Percentiles rank a stretch among this genome's conserved stretches.
phyloP scores from a whole-genome alignment of 2,113 vertebrate genomes.

The Thalassarche chlororhynchos region DNA sequence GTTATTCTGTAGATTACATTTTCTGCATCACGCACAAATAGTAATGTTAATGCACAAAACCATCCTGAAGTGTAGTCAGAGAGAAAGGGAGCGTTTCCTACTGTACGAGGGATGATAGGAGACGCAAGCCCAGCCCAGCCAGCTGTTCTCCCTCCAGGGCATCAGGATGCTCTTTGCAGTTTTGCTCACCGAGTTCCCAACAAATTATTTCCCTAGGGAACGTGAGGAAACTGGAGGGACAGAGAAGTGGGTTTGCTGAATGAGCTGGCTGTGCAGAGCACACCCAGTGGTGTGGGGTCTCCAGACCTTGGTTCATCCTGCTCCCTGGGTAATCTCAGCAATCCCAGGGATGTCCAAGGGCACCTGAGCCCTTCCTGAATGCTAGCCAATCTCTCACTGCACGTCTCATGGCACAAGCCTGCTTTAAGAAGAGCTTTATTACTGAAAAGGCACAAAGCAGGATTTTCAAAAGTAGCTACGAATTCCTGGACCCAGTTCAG shows the following conservation, averaged over 20 bases:
- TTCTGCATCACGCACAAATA: not conserved
- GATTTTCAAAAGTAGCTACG: not conserved
- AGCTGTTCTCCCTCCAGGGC: not conserved
- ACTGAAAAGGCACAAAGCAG: not conserved
- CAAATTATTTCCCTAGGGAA: not conserved
- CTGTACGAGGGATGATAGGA: accelerated
- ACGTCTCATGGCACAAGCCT: not conserved
- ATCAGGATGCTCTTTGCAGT: not conserved
- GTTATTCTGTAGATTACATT: not conserved
- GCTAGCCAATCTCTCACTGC: not conserved
- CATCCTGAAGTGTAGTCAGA: not conserved
- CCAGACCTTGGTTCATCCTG: not conserved
- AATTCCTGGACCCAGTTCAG: not conserved
- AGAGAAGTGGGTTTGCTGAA: not conserved
- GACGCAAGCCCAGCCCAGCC: not conserved
- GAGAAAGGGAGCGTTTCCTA: not conserved
- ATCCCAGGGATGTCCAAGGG: not conserved
- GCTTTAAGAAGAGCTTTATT: not conserved
- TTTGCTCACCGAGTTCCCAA: not conserved
- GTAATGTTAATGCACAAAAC: not conserved
- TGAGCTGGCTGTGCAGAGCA: not conserved
- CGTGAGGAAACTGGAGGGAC: not conserved
- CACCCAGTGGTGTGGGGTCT: not conserved
- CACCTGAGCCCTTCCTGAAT: not conserved
- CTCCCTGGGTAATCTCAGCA: not conserved